phyloP scores from a whole-genome alignment of 2,797 vertebrate genomes.

The Salmo trutta region DNA sequence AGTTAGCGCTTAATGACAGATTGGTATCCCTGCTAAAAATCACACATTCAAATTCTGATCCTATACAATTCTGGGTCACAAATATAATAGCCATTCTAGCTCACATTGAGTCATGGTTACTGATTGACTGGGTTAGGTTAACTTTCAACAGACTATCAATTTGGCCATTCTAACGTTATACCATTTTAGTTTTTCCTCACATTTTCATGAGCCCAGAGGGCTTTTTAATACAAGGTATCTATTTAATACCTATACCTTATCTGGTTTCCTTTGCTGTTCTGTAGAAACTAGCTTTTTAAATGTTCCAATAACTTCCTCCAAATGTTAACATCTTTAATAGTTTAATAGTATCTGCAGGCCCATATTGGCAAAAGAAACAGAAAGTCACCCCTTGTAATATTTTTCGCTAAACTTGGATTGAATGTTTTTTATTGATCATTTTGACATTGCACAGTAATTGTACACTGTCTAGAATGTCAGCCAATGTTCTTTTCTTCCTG shows the following conservation, averaged over 20 bases:
- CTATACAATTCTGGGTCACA: slow-evolving; percentile 8
- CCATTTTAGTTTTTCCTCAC: not conserved
- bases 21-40: slow-evolving; percentile 59
- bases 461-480: not conserved
- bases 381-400: too few relatives aligned
- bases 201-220: not conserved
- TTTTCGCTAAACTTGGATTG: not conserved
- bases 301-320: not conserved
- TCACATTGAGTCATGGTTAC: not conserved
- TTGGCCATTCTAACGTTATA: too few relatives aligned
- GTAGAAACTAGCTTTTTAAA: not conserved
- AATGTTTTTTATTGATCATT: not conserved
- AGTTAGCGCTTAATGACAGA: slow-evolving; percentile 67
- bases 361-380: not conserved
- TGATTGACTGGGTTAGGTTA: not conserved
- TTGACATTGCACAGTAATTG: not conserved
- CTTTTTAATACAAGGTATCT: not conserved
- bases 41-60: slow-evolving; percentile 33
- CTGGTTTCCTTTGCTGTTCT: not conserved
- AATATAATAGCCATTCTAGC: slow-evolving; percentile 4
- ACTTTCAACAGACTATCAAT: not conserved
- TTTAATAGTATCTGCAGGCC: not conserved
- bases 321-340: not conserved
- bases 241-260: not conserved
- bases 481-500: not conserved